These are phyloP conservation scores for Saccopteryx leptura DNA, from an alignment of 2,113 vertebrate genomes.

Conservation along the genomic window DNA sequence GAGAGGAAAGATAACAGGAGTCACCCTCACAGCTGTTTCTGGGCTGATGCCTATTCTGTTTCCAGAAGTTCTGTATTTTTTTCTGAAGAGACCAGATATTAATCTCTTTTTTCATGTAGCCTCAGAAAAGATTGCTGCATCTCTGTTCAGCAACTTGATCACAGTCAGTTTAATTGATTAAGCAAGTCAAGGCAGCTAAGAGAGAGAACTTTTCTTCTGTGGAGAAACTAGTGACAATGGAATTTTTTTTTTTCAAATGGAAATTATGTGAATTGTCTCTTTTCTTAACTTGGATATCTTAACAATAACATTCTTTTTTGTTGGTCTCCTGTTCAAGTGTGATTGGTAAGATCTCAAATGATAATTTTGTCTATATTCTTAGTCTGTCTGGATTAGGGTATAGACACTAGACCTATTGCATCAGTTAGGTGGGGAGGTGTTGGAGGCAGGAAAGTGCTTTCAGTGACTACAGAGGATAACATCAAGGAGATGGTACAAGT, in stretches of 20 bases:
- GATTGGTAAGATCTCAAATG: not conserved
- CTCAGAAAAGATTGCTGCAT: not conserved
- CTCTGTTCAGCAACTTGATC: slow-evolving; percentile 1
- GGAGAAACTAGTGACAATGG: not conserved
- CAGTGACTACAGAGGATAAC: not conserved
- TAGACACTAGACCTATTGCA: not conserved
- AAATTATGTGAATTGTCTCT: not conserved
- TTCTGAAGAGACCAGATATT: not conserved
- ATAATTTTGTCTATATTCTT: not conserved
- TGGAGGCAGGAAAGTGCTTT: not conserved
- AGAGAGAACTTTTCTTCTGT: not conserved
- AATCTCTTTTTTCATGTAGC: not conserved
- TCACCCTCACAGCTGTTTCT: not conserved
- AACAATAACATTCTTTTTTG: not conserved
- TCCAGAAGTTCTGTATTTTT: slow-evolving; percentile 25
- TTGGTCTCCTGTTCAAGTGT: not conserved
- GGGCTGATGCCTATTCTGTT: not conserved
- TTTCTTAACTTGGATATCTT: not conserved
- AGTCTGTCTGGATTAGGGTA: not conserved
- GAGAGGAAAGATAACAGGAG: not conserved
- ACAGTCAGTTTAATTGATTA: slow-evolving; percentile 4
- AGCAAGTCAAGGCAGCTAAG: not conserved
- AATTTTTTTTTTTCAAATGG: slow-evolving; percentile 17
- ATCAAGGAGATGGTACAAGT: not conserved
- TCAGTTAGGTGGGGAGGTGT: not conserved